These are phyloP conservation scores for Turnix velox DNA, from an alignment of 2,113 vertebrate genomes.

Conservation along the genomic window DNA sequence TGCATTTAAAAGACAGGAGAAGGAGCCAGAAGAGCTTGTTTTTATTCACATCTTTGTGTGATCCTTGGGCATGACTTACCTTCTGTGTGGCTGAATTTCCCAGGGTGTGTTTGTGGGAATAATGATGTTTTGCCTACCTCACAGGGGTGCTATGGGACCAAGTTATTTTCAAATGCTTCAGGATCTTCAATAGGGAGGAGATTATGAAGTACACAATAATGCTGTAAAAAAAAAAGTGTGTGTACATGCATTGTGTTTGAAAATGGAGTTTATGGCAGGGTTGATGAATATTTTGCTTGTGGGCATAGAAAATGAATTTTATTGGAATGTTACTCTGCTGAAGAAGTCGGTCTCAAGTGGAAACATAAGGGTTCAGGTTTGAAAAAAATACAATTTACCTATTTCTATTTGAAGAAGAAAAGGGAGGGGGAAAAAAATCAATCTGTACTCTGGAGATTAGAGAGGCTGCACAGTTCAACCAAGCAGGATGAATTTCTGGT, in stretches of 20 bases:
- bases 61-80: background rate
- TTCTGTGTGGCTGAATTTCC: constrained; percentile 36
- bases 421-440: background rate
- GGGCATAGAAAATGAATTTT: background rate
- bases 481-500: constrained; percentile 33
- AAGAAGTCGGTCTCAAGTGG: background rate
- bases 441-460: background rate
- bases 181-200: background rate
- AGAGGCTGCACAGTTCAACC: constrained; percentile 26
- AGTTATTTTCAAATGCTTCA: background rate
- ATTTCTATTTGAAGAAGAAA: background rate
- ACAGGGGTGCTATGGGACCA: constrained; percentile 42
- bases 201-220: background rate
- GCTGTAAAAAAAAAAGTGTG: background rate
- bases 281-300: constrained; percentile 23
- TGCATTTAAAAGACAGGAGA: background rate
- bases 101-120: background rate
- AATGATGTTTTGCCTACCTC: constrained; percentile 55
- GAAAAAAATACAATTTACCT: constrained; percentile 2
- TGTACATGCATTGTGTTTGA: background rate
- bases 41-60: background rate
- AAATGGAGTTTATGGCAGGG: background rate
- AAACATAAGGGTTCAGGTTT: background rate
- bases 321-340: background rate
- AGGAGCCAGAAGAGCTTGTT: background rate